Percentiles rank a stretch among this genome's conserved stretches.
These are phyloP conservation scores for Chelon auratus DNA, from an alignment of 2,797 vertebrate genomes.

Conservation along the genomic window DNA sequence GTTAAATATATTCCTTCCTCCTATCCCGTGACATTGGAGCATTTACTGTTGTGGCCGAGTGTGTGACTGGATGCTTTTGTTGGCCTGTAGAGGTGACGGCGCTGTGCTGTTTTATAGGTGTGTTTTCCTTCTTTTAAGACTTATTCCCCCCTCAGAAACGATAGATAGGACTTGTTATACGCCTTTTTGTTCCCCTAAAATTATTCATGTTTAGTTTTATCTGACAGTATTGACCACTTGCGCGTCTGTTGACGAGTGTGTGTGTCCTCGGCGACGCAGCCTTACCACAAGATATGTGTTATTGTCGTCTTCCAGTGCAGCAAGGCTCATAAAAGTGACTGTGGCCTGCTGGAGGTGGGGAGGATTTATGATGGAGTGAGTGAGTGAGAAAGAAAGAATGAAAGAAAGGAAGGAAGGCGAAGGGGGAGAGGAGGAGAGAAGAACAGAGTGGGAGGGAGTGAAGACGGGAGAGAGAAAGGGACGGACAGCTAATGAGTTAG, in stretches of 20 bases:
- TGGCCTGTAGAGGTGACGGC: slow-evolving; percentile 27
- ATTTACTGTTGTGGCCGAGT: not conserved
- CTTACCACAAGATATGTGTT: slow-evolving; percentile 56
- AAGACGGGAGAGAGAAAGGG: slow-evolving; percentile 32
- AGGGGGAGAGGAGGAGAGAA: slow-evolving; percentile 56
- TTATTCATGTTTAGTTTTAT: slow-evolving; percentile 64
- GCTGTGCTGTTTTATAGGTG: slow-evolving; percentile 48
- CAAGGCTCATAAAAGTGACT: slow-evolving; percentile 77
- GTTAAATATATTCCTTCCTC: not conserved
- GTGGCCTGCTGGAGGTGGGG: slow-evolving; percentile 63
- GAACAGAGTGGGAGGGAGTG: slow-evolving; percentile 59
- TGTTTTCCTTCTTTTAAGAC: slow-evolving; percentile 51
- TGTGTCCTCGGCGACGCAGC: slow-evolving; percentile 11
- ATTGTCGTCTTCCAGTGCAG: slow-evolving; percentile 71
- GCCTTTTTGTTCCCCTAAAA: slow-evolving; percentile 48
- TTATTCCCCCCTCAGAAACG: slow-evolving; percentile 61
- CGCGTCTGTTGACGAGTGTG: slow-evolving; percentile 29
- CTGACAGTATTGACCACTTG: slow-evolving; percentile 48
- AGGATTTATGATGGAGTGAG: slow-evolving; percentile 75
- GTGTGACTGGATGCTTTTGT: slow-evolving; percentile 14
- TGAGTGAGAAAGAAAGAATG: slow-evolving; percentile 48
- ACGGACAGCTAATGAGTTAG: slow-evolving; percentile 61
- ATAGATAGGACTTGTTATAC: slow-evolving; percentile 60
- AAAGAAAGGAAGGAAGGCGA: slow-evolving; percentile 34
- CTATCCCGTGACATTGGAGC: not conserved